A percentile compares a stretch with the other conserved stretches of the same genome.
phyloP scores from a whole-genome alignment of 2,797 vertebrate genomes.

The Fistularia tabacaria region DNA sequence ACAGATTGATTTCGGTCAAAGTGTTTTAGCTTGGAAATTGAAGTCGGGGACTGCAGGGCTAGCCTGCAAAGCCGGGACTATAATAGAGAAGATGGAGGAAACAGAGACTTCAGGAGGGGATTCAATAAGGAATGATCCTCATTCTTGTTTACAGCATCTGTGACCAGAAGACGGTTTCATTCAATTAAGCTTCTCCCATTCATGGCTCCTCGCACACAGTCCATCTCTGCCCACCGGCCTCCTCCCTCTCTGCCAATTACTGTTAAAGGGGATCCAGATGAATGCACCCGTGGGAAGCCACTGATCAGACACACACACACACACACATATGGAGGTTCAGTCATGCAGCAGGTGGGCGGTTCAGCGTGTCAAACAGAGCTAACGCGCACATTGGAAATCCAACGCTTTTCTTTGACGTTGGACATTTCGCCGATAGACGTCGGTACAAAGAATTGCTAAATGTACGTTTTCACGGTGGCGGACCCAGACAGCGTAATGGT shows the following conservation, averaged over 20 bases:
- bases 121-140: conserved; percentile 47
- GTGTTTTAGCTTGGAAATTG: conserved; percentile 29
- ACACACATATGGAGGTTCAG: conserved; percentile 1
- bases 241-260: conserved; percentile 52
- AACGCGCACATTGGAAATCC: conserved; percentile 22
- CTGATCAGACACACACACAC: conserved; percentile 10
- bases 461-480: conserved; percentile 28
- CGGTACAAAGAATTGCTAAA: conserved; percentile 18
- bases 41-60: conserved; percentile 23
- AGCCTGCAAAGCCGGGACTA: conserved; percentile 19
- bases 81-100: conserved; percentile 36
- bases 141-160: conserved; percentile 54
- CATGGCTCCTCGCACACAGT: conserved; percentile 35
- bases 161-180: conserved; percentile 57
- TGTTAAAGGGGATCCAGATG: conserved; percentile 58
- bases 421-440: conserved; percentile 32
- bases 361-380: conserved; percentile 27
- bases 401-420: conserved; percentile 17
- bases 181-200: conserved; percentile 62
- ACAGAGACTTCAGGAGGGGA: conserved; percentile 35
- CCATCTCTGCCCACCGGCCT: conserved; percentile 47
- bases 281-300: conserved; percentile 55
- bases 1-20: conserved; percentile 45
- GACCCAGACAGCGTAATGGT: conserved; percentile 31
- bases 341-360: conserved; percentile 2